Base-by-base conservation (phyloP, 1,140 invertebrate genomes). In the Drosophila persimilis region DNA sequence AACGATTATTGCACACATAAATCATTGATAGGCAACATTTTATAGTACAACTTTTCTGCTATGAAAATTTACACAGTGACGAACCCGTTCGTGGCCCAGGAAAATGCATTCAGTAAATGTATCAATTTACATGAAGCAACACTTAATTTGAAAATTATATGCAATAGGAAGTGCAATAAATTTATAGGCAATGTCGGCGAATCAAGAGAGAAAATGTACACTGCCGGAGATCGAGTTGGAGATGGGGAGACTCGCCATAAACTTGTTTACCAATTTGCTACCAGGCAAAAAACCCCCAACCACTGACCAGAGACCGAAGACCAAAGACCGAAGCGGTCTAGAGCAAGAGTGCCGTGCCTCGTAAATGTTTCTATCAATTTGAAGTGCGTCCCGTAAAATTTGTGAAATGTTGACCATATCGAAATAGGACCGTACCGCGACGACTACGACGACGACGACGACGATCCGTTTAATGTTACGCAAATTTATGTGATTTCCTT, bases 81-180 rank as follows among this genome's bases (percentile, higher is more conserved):
- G 7, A 39, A 39, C 35, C 35, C 35, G 35, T 39, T 39, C 24
- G 24, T 26, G 5, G 4, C 24, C 24, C 4, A 26, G 24, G 24
- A 26, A 26, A 26, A 26, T 24, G 56, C 60, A 48, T 65, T 64
- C 57, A 45, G 54, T 51, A 79, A 78, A 84, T 76, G 76, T 80
- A 84, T 85, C 62, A 80, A 84, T 80, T 85, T 84, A 65, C 72
- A 76, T 70, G 69, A 63, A 62, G 78, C 62, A 73, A 83, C 80
- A 77, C 72, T 84, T 85, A 85, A 84, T 84, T 80, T 85, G 80
- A 85, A 80, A 84, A 80, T 73, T 76, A 84, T 85, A 69, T 80
- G 80, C 76, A 84, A 76, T 56, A 85, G 80, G 80, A 84, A 84
- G 67, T 84, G 80, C 80, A 76, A 84, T 84, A 84, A 83, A 84